Evolutionary conservation across 2,797 vertebrate species (phyloP), one percentile per base, ranked within the genome.

Genomic region (Amphiprion clarkii): DNA sequence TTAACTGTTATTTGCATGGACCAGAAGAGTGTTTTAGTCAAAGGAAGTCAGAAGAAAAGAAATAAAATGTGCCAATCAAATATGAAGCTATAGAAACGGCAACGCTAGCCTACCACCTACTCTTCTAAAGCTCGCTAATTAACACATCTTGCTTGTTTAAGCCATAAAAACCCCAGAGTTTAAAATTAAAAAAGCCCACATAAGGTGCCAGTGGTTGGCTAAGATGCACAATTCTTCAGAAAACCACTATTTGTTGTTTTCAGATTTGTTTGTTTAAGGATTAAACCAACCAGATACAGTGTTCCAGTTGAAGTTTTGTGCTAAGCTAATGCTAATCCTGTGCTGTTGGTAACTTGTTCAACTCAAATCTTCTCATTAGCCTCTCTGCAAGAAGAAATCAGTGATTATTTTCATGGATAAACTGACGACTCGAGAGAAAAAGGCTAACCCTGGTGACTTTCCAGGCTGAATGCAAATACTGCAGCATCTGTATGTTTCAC

Each of bases 401-500:
- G 23, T 14, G 42, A 48, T 44, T 11, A 12, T 6, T 67, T 58
- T 64, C 29, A 56, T 65, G 33, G 40, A 57, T 51, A 25, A 2
- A 51, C 17, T 7, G 25, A 56, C 6, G 2, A 62, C 12, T 27
- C 7, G 36, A 23, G 3, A 57, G 33, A 53, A 54, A 27, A 7
- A 14, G 25, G 29, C 33, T n/a, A 42, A 13, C 66, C 65, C 11
- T 58, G 65, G 64, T 62, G 42, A 58, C 7, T 44, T 53, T 16
- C 39, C 13, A 44, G 11, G 31, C 6, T 29, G 56, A 39, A 12
- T 70, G 27, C 27, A 27, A 3, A 27, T 19, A 36, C 3, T 0
- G 36, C 67, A 69, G 46, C 68, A 27, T 51, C 46, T 52, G 56
- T 49, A n/a, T 67, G 11, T 42, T 44, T 44, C 42, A 19, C 44